Evolutionary conservation across 35 echinoderm and acorn worm species (phyloP).

Genomic region (Ptychodera flava): DNA sequence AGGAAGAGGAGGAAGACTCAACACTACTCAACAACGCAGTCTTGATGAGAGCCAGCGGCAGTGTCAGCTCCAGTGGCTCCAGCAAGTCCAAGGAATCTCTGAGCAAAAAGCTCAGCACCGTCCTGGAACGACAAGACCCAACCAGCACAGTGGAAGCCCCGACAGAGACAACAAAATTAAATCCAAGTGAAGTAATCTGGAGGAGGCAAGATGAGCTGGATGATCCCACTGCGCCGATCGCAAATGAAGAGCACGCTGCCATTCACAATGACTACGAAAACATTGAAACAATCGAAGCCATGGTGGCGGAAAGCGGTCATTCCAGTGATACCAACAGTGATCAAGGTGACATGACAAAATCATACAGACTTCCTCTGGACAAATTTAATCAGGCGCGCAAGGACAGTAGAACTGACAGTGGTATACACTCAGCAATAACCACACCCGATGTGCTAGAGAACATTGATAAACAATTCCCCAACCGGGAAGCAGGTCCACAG

Average conservation of each 20-base stretch:
- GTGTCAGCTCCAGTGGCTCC: background rate
- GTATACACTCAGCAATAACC: conserved; percentile 72
- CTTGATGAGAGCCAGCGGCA: background rate
- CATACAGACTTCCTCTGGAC: background rate
- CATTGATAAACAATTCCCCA: conserved; percentile 15
- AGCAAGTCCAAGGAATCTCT: background rate
- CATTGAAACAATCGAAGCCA: background rate
- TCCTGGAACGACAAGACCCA: background rate
- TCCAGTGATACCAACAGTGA: background rate
- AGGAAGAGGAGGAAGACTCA: background rate
- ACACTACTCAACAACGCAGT: background rate
- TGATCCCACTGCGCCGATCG: background rate
- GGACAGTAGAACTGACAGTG: conserved; percentile 57
- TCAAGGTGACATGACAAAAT: background rate
- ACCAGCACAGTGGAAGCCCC: background rate
- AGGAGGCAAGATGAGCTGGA: background rate
- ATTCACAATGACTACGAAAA: background rate
- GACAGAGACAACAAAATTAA: background rate
- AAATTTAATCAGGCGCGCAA: conserved; percentile 15
- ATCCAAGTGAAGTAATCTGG: background rate
- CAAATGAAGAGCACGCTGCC: background rate
- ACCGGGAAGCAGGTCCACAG: background rate
- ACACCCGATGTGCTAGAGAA: conserved; percentile 53
- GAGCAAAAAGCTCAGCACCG: background rate
- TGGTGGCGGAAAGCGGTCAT: background rate